A percentile compares a stretch with the other conserved stretches of the same genome.
Evolutionary conservation across 2,113 vertebrate species (phyloP).

Genomic region (Oxyura jamaicensis): DNA sequence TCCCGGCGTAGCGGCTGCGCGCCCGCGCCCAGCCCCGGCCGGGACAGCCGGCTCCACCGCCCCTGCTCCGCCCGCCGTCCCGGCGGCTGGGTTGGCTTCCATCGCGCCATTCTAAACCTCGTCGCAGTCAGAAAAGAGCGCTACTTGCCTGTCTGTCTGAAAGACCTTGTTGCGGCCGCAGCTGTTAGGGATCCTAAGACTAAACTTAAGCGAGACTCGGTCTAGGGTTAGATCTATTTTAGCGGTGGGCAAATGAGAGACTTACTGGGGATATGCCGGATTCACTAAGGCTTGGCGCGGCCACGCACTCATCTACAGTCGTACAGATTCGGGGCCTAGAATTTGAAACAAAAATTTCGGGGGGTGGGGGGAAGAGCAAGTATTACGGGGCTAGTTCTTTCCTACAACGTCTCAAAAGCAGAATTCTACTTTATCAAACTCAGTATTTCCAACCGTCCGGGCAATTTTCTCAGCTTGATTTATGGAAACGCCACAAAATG

Average conservation of each 20-base stretch:
- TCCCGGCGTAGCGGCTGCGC: too few species aligned
- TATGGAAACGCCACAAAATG: neutral
- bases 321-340: neutral
- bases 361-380: neutral
- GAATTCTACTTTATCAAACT: neutral
- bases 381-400: neutral
- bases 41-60: too few species aligned
- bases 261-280: too few species aligned
- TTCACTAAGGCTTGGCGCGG: neutral
- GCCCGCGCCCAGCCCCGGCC: too few species aligned
- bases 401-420: neutral
- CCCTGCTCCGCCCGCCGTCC: too few species aligned
- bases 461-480: neutral
- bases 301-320: neutral
- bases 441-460: rapidly evolving
- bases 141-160: neutral
- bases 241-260: neutral
- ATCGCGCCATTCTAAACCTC: neutral
- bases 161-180: neutral
- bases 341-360: neutral
- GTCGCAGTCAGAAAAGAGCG: rapidly evolving
- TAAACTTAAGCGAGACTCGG: neutral
- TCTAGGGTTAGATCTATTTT: neutral
- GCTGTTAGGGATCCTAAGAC: neutral
- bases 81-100: neutral